Evolutionary conservation across 2,888 invertebrate genomes (phyloP), one percentile per base, ranked within the genome.

Genomic region (Apoda limacodes): DNA sequence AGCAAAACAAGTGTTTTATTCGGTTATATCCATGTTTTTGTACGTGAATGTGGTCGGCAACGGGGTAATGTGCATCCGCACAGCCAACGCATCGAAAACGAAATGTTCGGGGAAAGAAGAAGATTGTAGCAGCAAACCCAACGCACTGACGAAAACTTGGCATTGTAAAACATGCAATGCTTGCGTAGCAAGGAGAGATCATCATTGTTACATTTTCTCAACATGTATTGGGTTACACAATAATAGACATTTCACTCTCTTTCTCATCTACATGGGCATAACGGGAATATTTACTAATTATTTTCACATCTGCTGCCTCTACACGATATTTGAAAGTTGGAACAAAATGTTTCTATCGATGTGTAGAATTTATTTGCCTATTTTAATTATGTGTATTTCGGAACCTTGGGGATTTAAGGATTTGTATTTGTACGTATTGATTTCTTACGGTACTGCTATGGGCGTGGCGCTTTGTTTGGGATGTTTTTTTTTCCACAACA

Each of bases 161-260:
- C 97, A 97, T 56, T 98, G 97, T 52, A 78, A 76, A 17, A 81
- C 72, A 1, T 98, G 97, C 63, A 82, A 89, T 27, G 75, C 82
- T 1, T 98, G 97, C 56, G 87, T 96, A 29, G 52, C 88, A 3
- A 89, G 88, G 50, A 80, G 95, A 37, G 95, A 93, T 52, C 93
- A 92, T 61, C 90, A 92, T 55, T 92, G 95, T 55, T 84, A 88
- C 37, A 93, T 95, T 61, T 87, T 91, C 1, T 88, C 90, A 1
- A 88, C 88, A 45, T 95, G 95, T 62, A 82, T 95, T 31, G 95
- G 95, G 6, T 85, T 90, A 46, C 64, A 83, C 44, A 95, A 95
- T 60, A 88, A 89, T 43, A 82, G 95, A 41, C 94, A 88, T 60
- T 95, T 91, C 55, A 54, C 93, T 5, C 80, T 88, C 54, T 90